Percentiles rank a stretch among this genome's conserved stretches.
Conservation (phyloP, 2,888 invertebrate genomes). For the Sarcophaga subvicina region DNA sequence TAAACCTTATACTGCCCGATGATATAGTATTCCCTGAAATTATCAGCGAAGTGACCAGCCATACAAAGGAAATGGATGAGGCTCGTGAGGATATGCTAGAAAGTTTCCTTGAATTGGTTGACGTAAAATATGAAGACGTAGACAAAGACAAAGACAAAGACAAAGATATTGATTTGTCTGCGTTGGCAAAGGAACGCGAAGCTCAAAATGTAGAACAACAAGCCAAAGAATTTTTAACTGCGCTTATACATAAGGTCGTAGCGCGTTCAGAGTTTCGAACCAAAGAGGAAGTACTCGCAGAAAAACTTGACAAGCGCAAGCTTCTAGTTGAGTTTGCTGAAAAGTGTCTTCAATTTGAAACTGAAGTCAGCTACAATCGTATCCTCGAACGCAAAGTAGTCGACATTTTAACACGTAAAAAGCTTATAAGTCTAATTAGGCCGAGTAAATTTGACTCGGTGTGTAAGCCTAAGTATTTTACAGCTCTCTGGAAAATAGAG, state of each 20-base stretch:
- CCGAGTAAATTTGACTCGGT: conserved; percentile 60
- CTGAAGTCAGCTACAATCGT: conserved; percentile 59
- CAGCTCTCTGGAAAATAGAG: not conserved
- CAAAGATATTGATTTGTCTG: conserved; percentile 32
- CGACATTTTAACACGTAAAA: conserved; percentile 74
- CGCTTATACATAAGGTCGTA: conserved; percentile 69
- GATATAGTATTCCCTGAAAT: too few species aligned
- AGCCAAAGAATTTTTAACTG: conserved; percentile 69
- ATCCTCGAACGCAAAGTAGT: conserved; percentile 71
- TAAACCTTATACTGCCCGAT: not conserved
- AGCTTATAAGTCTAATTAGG: conserved; percentile 67
- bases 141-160: conserved; percentile 15
- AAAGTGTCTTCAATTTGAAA: conserved; percentile 32
- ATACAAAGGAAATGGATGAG: conserved; percentile 9
- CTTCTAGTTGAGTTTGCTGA: conserved; percentile 60
- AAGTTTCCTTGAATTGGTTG: conserved; percentile 45
- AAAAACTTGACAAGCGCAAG: conserved; percentile 72
- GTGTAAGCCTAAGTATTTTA: too few species aligned
- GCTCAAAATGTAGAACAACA: conserved; percentile 16
- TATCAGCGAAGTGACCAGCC: too few species aligned
- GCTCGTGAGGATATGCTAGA: conserved; percentile 46
- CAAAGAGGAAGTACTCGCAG: conserved; percentile 57
- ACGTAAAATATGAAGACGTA: not conserved
- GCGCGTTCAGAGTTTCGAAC: conserved; percentile 61
- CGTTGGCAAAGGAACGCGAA: not conserved